phyloP scores from a whole-genome alignment of 1,140 invertebrate genomes.

The Hetaerina americana region DNA sequence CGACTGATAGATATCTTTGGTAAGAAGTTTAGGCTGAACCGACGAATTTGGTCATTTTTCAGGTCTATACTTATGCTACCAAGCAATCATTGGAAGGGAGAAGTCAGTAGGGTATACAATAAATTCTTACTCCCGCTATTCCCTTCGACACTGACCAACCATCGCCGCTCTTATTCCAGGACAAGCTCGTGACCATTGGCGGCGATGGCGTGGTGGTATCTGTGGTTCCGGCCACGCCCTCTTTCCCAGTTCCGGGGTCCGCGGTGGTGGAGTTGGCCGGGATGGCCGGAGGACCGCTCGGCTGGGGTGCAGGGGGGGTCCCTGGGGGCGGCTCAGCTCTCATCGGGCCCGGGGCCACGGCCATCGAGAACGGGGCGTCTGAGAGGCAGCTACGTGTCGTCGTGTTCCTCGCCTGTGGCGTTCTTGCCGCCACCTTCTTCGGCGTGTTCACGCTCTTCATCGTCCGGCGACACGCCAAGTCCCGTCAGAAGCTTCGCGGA shows the following conservation, averaged over 20 bases:
- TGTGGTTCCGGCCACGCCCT: neutral
- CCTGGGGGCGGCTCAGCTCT: neutral
- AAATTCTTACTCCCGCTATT: too few relatives aligned
- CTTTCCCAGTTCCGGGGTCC: neutral
- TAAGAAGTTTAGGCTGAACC: too few relatives aligned
- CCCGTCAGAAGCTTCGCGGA: constrained; percentile 54
- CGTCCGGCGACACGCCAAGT: constrained; percentile 54
- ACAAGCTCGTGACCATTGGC: neutral
- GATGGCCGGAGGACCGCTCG: neutral
- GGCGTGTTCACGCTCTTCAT: constrained; percentile 54
- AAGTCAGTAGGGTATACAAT: too few relatives aligned
- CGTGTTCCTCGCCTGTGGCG: constrained; percentile 48
- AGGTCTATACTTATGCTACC: too few relatives aligned
- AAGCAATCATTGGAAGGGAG: too few relatives aligned
- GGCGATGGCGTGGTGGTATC: neutral
- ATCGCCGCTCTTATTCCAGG: too few relatives aligned
- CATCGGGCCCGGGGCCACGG: neutral
- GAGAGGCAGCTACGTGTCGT: constrained; percentile 32
- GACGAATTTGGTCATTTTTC: too few relatives aligned
- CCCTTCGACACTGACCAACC: too few relatives aligned
- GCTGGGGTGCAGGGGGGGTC: neutral
- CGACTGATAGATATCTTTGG: too few relatives aligned
- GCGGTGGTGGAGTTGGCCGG: neutral
- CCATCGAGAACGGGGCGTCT: constrained; percentile 6
- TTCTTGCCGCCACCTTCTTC: constrained; percentile 52